Evolutionary conservation across 23 tunicate species (phyloP).

Genomic region (Ciona savignyi): DNA sequence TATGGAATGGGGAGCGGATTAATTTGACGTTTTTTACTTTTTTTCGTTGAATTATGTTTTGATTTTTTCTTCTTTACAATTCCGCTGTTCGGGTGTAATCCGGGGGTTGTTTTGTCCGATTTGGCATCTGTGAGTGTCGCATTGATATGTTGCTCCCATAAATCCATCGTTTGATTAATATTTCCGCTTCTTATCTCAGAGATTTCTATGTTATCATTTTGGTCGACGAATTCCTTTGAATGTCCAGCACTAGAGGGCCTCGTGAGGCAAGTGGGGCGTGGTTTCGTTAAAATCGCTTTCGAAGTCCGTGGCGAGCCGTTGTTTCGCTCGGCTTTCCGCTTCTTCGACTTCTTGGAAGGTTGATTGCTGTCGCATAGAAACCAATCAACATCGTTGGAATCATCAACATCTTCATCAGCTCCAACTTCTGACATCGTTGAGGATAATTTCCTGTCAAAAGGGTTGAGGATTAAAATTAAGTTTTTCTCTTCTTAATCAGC

Average conservation of each 20-base stretch:
- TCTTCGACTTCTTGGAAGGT: constrained; percentile 42
- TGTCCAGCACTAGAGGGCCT: constrained; percentile 9
- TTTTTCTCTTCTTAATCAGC: too few relatives aligned
- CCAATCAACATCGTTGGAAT: constrained; percentile 83
- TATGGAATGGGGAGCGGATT: constrained; percentile 6
- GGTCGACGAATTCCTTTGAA: constrained; percentile 10
- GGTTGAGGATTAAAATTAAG: too few relatives aligned
- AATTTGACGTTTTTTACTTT: constrained; percentile 66
- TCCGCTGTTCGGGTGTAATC: not conserved
- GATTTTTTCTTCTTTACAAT: constrained; percentile 34
- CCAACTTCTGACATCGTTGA: constrained; percentile 47
- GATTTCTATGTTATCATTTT: constrained; percentile 31
- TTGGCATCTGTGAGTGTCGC: constrained; percentile 28
- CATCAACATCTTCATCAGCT: constrained; percentile 77
- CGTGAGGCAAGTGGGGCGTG: constrained; percentile 10
- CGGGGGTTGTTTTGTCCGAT: not conserved
- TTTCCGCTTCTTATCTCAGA: constrained; percentile 7
- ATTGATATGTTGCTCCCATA: constrained; percentile 49
- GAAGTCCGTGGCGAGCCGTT: constrained; percentile 30
- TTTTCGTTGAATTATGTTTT: constrained; percentile 63
- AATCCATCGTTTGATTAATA: constrained; percentile 24
- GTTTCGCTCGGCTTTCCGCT: constrained; percentile 43
- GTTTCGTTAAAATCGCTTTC: constrained; percentile 22
- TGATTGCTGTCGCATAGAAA: constrained; percentile 34
- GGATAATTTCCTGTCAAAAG: constrained; percentile 72